Evolutionary conservation across 2,888 invertebrate species (phyloP).

Genomic region (Drosophila macrospina): DNA sequence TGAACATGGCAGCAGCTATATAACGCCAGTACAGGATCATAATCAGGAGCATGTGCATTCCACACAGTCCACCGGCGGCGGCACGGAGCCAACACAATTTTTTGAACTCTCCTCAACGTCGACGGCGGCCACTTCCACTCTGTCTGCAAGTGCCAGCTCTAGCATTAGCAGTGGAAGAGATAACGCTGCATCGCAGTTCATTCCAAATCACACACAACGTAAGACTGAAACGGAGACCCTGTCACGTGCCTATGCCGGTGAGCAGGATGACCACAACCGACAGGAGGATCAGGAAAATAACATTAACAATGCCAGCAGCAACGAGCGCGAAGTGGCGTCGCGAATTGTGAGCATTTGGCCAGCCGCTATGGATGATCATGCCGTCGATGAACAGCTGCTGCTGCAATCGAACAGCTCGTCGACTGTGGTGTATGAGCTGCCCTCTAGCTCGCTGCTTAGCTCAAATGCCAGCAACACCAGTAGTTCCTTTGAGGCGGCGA

Average conservation of each 20-base stretch:
- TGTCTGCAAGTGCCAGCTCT: constrained; percentile 27
- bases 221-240: constrained; percentile 51
- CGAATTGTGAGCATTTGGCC: constrained; percentile 53
- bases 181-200: constrained; percentile 37
- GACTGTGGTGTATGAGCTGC: constrained; percentile 52
- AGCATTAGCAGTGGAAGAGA: constrained; percentile 22
- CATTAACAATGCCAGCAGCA: constrained; percentile 12
- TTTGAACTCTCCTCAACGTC: constrained; percentile 65
- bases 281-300: constrained; percentile 21
- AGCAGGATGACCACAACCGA: too few relatives aligned
- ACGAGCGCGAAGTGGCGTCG: not conserved
- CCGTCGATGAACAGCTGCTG: constrained; percentile 60
- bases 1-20: too few relatives aligned
- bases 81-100: constrained; percentile 60
- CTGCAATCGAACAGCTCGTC: constrained; percentile 25
- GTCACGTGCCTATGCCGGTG: not conserved
- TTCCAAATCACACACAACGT: constrained; percentile 62
- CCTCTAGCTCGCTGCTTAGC: constrained; percentile 61
- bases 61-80: constrained; percentile 51
- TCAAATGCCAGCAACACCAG: constrained; percentile 51
- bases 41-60: constrained; percentile 58
- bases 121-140: constrained; percentile 48
- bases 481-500: constrained; percentile 63
- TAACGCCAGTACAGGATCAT: not conserved
- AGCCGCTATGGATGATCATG: constrained; percentile 69